Base-by-base conservation (phyloP, 1,140 invertebrate genomes). In the Apis mellifera region DNA sequence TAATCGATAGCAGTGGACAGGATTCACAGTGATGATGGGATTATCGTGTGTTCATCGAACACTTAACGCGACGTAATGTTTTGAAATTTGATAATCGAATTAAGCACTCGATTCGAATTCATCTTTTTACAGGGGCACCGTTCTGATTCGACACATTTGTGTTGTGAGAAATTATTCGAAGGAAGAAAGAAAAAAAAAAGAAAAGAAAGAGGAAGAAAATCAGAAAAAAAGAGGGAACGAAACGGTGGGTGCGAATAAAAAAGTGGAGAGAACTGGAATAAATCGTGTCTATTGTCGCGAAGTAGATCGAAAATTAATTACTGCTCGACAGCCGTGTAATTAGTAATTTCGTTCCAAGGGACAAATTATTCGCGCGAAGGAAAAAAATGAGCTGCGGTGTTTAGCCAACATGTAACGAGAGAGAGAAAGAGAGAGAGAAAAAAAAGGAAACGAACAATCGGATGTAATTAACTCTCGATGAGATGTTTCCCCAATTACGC, bases 321-420 rank as follows among this genome's bases (percentile, higher is more conserved):
- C 32, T 5, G 55, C 71, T 70, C 66, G 69, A n/a, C 55, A 60
- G 42, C 32, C 68, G 65, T 64, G 85, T 87, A 87, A 87, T 87
- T 86, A 87, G 85, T 86, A 84, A 87, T 87, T 87, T 82, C 77
- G 82, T 84, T 81, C 82, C 87, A 87, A 87, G 87, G 78, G 73
- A 82, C 57, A 80, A 75, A 87, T 80, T 81, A 87, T 74, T 81
- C 68, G 54, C 32, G 57, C 9, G 32, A 57, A 26, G 23, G 48
- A 80, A 52, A 57, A 52, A 57, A 86, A 62, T 52, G 21, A 71
- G 59, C 32, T n/a, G 42, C 32, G 65, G n/a, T 64, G 66, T 85
- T 75, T 76, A 54, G 57, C 55, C 32, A 55, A 48, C 48, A 59
- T 52, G 69, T 5, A 26, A 23, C 59, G 52, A 52, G 74, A 57